These are phyloP conservation scores for Lysandra coridon DNA, from an alignment of 2,888 invertebrate genomes.

Conservation along the genomic window DNA sequence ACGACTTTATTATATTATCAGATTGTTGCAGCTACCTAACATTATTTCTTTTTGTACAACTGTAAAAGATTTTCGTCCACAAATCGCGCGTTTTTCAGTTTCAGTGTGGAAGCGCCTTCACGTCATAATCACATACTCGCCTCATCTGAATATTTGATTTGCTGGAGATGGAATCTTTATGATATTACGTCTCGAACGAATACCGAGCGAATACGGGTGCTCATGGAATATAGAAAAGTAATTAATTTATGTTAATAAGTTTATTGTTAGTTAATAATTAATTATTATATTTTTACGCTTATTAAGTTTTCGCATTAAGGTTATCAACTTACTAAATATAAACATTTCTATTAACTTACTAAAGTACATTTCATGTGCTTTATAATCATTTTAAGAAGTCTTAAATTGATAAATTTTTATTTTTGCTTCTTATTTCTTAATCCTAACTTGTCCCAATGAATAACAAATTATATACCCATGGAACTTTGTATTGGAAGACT, in stretches of 20 bases:
- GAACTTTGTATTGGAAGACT: background rate
- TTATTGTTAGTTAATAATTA: background rate
- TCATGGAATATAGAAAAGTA: background rate
- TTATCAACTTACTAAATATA: background rate
- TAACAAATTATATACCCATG: background rate
- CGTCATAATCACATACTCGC: constrained; percentile 32
- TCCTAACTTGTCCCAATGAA: no score
- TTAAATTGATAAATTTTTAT: background rate
- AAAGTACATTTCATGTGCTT: no score
- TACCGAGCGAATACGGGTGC: background rate
- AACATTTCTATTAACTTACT: no score
- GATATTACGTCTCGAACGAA: constrained; percentile 31
- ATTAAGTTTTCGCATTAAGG: background rate
- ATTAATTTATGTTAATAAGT: background rate
- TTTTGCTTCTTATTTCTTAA: background rate
- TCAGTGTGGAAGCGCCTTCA: background rate
- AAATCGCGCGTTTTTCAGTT: background rate
- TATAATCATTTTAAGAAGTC: no score
- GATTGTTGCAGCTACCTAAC: no score
- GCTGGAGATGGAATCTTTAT: constrained; percentile 60
- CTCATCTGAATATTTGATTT: constrained; percentile 71
- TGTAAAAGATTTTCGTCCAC: background rate
- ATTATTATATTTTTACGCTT: background rate
- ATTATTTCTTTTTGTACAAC: background rate
- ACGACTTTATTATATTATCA: no score